Evolutionary conservation across 2,888 invertebrate genomes (phyloP).

Genomic region (Stegana nigrithorax): DNA sequence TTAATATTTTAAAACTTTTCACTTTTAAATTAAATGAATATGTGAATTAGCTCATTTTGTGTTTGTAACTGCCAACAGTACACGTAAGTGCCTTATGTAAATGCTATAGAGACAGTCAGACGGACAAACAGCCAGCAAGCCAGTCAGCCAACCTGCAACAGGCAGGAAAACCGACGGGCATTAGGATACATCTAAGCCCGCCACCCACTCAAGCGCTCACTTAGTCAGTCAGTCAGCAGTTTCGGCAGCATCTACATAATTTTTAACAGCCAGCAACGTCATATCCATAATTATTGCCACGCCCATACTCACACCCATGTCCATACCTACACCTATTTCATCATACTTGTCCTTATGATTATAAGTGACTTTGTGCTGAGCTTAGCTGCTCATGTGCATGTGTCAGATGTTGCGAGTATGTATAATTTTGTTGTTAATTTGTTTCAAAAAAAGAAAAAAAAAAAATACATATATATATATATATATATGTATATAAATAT

Average conservation of each 20-base stretch:
- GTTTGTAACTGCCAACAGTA: not conserved
- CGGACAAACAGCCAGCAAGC: not conserved
- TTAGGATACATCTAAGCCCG: not conserved
- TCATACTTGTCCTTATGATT: not conserved
- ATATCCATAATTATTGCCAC: no score
- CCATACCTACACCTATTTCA: no score
- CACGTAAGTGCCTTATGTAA: slow-evolving; percentile 34
- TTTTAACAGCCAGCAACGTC: no score
- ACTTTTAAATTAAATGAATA: no score
- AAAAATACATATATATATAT: not conserved
- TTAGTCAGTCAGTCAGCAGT: not conserved
- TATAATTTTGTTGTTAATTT: not conserved
- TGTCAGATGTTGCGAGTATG: not conserved
- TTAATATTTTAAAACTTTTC: no score
- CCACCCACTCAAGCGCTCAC: not conserved
- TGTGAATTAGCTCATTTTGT: no score
- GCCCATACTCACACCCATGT: no score
- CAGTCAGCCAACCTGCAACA: not conserved
- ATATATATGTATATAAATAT: not conserved
- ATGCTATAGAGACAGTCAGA: slow-evolving; percentile 23
- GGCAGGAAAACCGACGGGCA: no score
- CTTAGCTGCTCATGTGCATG: not conserved
- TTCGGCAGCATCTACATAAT: not conserved
- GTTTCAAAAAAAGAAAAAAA: not conserved
- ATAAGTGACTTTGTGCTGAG: not conserved